phyloP scores from a whole-genome alignment of 1,140 invertebrate genomes.

The Nomia melanderi region DNA sequence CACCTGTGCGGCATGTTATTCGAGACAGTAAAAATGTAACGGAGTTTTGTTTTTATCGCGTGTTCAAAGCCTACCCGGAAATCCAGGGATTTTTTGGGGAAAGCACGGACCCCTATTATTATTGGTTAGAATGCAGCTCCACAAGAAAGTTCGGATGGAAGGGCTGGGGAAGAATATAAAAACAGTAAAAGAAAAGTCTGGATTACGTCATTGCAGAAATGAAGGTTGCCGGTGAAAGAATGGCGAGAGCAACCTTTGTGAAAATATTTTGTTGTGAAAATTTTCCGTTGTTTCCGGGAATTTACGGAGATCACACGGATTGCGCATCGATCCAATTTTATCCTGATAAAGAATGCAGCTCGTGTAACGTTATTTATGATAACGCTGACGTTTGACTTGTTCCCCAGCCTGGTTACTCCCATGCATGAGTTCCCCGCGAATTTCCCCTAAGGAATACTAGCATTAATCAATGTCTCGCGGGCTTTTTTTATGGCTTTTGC shows the following conservation, averaged over 20 bases:
- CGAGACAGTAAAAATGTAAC: conserved; percentile 12
- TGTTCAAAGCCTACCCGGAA: neutral
- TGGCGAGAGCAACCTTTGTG: too few relatives aligned
- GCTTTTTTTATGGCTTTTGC: conserved; percentile 1
- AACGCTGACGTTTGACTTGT: neutral
- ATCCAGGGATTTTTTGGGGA: neutral
- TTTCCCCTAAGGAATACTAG: neutral
- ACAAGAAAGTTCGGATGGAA: neutral
- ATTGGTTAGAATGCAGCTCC: neutral
- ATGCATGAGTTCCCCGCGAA: neutral
- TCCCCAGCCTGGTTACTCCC: neutral
- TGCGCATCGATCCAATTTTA: neutral
- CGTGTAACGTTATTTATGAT: conserved; percentile 1
- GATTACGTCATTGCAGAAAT: too few relatives aligned
- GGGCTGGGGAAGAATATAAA: neutral
- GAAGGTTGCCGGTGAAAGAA: too few relatives aligned
- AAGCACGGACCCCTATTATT: neutral
- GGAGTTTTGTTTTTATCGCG: conserved; percentile 18
- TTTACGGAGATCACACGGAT: neutral
- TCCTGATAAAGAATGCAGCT: neutral
- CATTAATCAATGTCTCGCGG: neutral
- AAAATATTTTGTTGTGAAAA: neutral
- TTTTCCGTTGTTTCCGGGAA: neutral
- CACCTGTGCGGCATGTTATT: conserved; percentile 9
- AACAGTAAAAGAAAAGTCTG: neutral